Percentiles rank a stretch among this genome's conserved stretches.
Evolutionary conservation across 2,797 vertebrate genomes (phyloP).

Genomic region (Xiphorhynchus erythropygius): DNA sequence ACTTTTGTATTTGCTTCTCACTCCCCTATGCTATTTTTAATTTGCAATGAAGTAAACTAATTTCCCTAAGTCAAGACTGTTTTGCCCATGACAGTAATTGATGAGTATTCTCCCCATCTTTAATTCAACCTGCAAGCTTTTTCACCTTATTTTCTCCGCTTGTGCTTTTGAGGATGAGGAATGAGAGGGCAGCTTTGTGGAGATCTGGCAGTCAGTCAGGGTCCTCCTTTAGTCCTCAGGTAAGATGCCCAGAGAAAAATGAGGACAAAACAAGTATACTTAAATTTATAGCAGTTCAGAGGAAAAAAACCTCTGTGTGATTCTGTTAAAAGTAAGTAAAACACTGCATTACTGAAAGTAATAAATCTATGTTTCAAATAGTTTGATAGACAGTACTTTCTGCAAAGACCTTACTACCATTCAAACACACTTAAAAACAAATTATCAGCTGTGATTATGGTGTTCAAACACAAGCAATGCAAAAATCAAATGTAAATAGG

Average conservation of each 20-base stretch:
- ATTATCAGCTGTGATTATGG: neutral
- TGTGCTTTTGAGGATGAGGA: neutral
- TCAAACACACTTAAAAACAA: neutral
- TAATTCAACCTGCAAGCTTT: neutral
- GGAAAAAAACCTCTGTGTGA: neutral
- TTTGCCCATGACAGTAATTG: neutral
- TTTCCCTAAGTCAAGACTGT: neutral
- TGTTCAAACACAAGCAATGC: neutral
- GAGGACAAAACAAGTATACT: neutral
- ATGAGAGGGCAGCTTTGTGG: neutral
- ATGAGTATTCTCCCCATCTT: neutral
- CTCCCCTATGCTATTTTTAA: neutral
- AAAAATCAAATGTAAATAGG: neutral
- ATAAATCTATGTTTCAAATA: neutral
- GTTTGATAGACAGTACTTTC: neutral
- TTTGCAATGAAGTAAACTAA: neutral
- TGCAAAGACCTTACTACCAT: neutral
- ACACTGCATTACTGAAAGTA: neutral
- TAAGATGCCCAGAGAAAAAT: neutral
- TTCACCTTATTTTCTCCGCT: neutral
- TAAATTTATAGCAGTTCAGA: neutral
- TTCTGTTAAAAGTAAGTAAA: neutral
- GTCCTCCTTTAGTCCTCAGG: neutral
- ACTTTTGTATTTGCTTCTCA: neutral
- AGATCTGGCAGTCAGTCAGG: neutral